Percentiles rank a stretch among this genome's conserved stretches.
Evolutionary conservation across 2,797 vertebrate genomes (phyloP).

Genomic region (Argya squamiceps): DNA sequence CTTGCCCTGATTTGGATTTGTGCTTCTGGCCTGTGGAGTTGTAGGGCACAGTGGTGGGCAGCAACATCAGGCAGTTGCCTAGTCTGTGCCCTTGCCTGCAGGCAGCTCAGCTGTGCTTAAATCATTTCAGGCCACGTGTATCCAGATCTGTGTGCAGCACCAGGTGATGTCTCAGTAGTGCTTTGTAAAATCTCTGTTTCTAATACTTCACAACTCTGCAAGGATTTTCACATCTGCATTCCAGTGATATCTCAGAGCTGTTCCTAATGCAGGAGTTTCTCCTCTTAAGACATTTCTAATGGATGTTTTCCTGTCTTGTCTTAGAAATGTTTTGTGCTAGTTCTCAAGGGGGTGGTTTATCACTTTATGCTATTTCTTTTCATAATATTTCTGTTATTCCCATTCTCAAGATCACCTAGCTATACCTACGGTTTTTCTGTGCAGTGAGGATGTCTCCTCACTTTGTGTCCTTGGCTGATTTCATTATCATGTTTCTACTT

Average conservation of each 20-base stretch:
- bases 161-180: conserved; percentile 32
- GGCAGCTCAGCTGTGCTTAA: conserved; percentile 33
- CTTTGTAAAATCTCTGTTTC: conserved; percentile 19
- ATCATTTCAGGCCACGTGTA: background rate
- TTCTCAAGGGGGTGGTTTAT: background rate
- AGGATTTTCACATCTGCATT: background rate
- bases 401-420: background rate
- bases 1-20: background rate
- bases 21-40: background rate
- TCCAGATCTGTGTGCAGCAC: background rate
- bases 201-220: background rate
- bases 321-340: background rate
- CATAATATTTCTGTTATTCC: background rate
- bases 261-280: background rate
- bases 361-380: background rate
- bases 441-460: background rate
- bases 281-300: background rate
- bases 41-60: background rate
- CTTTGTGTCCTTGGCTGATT: conserved; percentile 26
- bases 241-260: background rate
- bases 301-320: background rate
- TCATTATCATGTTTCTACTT: background rate
- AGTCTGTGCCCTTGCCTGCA: conserved; percentile 12
- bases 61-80: background rate
- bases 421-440: background rate